Base-by-base conservation (phyloP, 1,140 invertebrate genomes). In the Oryzaephilus surinamensis region DNA sequence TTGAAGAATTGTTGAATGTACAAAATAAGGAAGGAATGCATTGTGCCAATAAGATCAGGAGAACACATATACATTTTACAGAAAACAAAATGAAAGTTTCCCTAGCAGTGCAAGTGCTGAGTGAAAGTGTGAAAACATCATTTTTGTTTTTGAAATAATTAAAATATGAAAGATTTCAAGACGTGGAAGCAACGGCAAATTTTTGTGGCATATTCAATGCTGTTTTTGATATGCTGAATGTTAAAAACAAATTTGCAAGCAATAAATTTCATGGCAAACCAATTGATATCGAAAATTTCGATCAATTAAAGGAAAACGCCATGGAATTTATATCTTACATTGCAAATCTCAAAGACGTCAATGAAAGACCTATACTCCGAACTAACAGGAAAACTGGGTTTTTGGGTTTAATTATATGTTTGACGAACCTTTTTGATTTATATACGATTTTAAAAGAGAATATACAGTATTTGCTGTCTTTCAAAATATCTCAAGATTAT, bases 141-240 rank as follows among this genome's bases (percentile, higher is more conserved):
- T 36, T 52, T n/a, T 5, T 30, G 20, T 51, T 45, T 39, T 30
- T 41, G 19, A 33, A 43, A 28, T 17, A 43, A 27, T 21, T 34
- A 6, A 21, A 43, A 6, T 12, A 12, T 19, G 2, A 27, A 31
- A 4, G 38, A 38, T 51, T 53, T 43, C n/a, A 40, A 15, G 32
- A 43, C 15, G 29, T 13, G 16, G 8, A 23, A 30, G 21, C 37
- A 7, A 45, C 43, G 7, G 32, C 30, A 21, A 32, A 47, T 13
- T 53, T 48, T 46, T 43, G 32, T 20, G 24, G 16, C n/a, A 37
- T 45, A 18, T 45, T 50, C 37, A 48, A 53, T 27, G 35, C 48
- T 32, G 37, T 45, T n/a, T 41, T 45, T 39, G 45, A 51, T 36
- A 26, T 52, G 15, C 38, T 52, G 19, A 52, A 47, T 42, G 38